Evolutionary conservation across 2,113 vertebrate species (phyloP).

Genomic region (Gopherus flavomarginatus): DNA sequence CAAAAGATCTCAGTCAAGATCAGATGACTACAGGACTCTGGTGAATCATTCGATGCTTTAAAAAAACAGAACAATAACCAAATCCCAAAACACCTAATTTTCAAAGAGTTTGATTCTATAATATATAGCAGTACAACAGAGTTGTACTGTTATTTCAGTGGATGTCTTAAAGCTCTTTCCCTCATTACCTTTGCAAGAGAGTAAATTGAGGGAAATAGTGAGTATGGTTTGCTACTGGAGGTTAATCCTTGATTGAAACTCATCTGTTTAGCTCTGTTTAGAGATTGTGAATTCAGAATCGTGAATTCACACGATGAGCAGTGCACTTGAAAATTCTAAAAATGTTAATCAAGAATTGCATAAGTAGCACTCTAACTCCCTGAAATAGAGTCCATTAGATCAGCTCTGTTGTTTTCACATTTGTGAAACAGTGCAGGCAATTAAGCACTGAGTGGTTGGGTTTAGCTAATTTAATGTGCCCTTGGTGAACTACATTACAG

Average conservation of each 20-base stretch:
- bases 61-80: neutral
- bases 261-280: neutral
- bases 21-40: neutral
- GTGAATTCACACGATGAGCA: neutral
- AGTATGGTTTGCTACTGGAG: neutral
- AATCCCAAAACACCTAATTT: neutral
- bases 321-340: neutral
- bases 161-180: neutral
- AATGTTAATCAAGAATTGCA: neutral
- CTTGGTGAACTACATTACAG: conserved; percentile 2
- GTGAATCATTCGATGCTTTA: neutral
- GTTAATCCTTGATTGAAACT: conserved; percentile 26
- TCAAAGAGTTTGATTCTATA: neutral
- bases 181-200: neutral
- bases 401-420: neutral
- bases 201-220: neutral
- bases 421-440: neutral
- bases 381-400: neutral
- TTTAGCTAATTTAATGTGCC: conserved; percentile 18
- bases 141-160: neutral
- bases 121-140: neutral
- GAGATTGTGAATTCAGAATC: neutral
- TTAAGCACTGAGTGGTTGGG: neutral
- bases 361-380: neutral
- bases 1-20: neutral